phyloP scores from a whole-genome alignment of 92 coral and sea anemone genomes.

The Zoanthus sansibaricus region DNA sequence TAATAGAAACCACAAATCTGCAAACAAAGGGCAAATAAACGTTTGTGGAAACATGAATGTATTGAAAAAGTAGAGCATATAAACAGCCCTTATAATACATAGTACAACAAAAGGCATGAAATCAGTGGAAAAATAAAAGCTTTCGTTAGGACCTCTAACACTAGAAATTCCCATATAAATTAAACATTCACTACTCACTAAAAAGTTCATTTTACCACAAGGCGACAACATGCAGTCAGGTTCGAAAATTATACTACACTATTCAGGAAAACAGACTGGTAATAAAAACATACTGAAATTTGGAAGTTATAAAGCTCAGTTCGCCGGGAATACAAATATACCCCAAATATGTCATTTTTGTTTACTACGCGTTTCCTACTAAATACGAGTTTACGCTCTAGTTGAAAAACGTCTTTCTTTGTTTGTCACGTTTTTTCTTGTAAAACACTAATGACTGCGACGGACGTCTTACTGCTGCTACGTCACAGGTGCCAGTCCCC shows the following conservation, averaged over 20 bases:
- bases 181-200: background rate
- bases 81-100: background rate
- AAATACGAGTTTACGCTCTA: constrained; percentile 33
- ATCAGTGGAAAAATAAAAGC: no score
- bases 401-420: constrained; percentile 7
- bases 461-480: no score
- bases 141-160: background rate
- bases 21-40: no score
- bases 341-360: constrained; percentile 6
- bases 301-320: background rate
- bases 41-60: no score
- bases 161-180: background rate
- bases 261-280: background rate
- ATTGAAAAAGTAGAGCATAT: background rate
- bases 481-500: no score
- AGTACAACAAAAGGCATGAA: background rate
- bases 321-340: constrained; percentile 17
- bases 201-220: background rate
- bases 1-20: no score
- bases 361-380: constrained; percentile 34
- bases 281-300: background rate
- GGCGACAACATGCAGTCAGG: background rate
- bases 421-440: no score
- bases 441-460: no score
- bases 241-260: background rate